Evolutionary conservation across 2,113 vertebrate genomes (phyloP), one percentile per base, ranked within the genome.

Genomic region (Cryptotis parvus): DNA sequence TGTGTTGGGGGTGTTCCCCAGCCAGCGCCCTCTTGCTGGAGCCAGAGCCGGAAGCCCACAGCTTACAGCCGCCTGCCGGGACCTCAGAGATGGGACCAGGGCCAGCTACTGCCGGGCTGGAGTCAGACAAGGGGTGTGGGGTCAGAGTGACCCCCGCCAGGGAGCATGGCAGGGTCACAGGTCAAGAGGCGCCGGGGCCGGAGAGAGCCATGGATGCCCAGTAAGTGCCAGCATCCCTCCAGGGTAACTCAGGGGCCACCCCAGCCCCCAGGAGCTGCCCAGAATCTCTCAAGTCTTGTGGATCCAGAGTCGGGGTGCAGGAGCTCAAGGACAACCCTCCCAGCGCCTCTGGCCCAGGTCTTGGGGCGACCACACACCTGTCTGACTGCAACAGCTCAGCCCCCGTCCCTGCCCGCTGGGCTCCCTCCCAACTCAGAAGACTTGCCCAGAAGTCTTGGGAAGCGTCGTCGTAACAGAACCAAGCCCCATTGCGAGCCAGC

Each of bases 401-500:
- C 98, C 99, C 9, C 98, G 98, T 94, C 98, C 99, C 55, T 99
- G 99, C 88, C 99, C 99, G 41, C 92, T 98, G 84, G 98, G 98
- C 0, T 98, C 98, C 31, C 98, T 98, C 88, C 94, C 98, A n/a
- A 98, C 98, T 79, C 97, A 97, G 43, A 98, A 98, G 91, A 99
- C 99, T 96, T 99, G 98, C 95, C 98, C 97, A 0, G 97, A 98
- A 8, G 99, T 99, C 43, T 99, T 0, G 98, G 98, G 91, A 99
- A 99, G 95, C 98, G n/a, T n/a, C n/a, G n/a, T n/a, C n/a, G n/a
- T n/a, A n/a, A n/a, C n/a, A n/a, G n/a, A n/a, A n/a, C n/a, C n/a
- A n/a, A 97, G 49, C 85, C 43, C 4, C 65, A 7, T 10, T 1
- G 82, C 0, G 92, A 72, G 78, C 86, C 66, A 14, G 73, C 31